These are phyloP conservation scores for Neopelma chrysocephalum DNA, from an alignment of 2,797 vertebrate species.

Conservation along the genomic window DNA sequence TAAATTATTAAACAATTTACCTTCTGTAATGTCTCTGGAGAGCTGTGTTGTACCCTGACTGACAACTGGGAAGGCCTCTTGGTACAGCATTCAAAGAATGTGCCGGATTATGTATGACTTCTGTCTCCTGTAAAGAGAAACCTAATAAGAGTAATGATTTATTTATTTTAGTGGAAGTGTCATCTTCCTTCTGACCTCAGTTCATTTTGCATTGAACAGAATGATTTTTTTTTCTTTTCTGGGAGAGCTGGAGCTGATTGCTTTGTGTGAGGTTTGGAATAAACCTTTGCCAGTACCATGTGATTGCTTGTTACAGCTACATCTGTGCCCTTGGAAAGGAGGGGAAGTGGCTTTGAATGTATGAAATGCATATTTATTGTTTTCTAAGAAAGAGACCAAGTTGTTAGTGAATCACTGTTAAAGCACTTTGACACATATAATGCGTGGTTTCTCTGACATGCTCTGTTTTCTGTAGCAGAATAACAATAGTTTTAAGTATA, in stretches of 20 bases:
- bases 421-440: background rate
- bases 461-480: background rate
- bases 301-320: background rate
- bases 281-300: background rate
- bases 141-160: conserved; percentile 17
- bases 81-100: conserved; percentile 38
- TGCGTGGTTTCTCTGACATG: background rate
- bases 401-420: background rate
- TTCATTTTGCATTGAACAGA: conserved; percentile 5
- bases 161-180: conserved; percentile 16
- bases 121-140: conserved; percentile 17
- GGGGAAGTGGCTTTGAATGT: background rate
- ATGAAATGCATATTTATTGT: background rate
- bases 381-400: background rate
- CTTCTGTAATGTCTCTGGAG: conserved; percentile 58
- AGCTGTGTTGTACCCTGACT: conserved; percentile 36
- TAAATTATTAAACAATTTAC: conserved; percentile 74
- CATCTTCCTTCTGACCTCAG: background rate
- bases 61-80: conserved; percentile 55
- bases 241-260: background rate
- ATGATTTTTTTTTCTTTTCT: background rate
- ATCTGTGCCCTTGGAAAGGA: background rate
- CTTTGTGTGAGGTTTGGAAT: background rate
- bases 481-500: background rate
- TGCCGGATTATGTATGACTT: background rate